Conservation (phyloP, 2,888 invertebrate genomes). For the Ernsta delagoae region DNA sequence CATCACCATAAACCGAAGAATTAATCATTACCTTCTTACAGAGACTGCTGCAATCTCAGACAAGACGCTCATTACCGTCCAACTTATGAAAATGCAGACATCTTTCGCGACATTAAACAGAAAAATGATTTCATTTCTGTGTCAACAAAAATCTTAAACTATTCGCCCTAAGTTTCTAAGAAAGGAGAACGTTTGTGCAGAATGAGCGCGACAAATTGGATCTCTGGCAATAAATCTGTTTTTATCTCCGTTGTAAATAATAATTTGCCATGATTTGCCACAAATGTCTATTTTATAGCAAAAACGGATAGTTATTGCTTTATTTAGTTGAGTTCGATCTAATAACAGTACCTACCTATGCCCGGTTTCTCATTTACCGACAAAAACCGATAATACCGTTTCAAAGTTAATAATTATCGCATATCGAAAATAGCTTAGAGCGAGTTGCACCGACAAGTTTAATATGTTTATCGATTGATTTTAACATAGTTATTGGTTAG, state of each 20-base stretch:
- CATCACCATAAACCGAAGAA: not conserved
- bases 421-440: too few relatives aligned
- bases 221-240: conserved; percentile 22
- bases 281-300: not conserved
- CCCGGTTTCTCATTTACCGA: not conserved
- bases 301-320: not conserved
- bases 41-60: not conserved
- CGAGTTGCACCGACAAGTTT: too few relatives aligned
- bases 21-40: not conserved
- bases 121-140: conserved; percentile 20
- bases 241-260: conserved; percentile 23
- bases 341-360: not conserved
- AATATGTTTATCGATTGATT: too few relatives aligned
- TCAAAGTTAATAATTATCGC: not conserved
- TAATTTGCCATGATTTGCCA: conserved; percentile 24
- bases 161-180: not conserved
- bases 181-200: conserved; percentile 1
- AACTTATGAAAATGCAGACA: conserved; percentile 9
- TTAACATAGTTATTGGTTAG: too few relatives aligned
- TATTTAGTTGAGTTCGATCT: not conserved
- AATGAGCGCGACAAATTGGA: conserved; percentile 19
- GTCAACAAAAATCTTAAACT: conserved; percentile 24
- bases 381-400: not conserved
- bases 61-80: conserved; percentile 1
- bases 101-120: conserved; percentile 5